Evolutionary conservation across 2,113 vertebrate genomes (phyloP).

Genomic region (Riparia riparia): DNA sequence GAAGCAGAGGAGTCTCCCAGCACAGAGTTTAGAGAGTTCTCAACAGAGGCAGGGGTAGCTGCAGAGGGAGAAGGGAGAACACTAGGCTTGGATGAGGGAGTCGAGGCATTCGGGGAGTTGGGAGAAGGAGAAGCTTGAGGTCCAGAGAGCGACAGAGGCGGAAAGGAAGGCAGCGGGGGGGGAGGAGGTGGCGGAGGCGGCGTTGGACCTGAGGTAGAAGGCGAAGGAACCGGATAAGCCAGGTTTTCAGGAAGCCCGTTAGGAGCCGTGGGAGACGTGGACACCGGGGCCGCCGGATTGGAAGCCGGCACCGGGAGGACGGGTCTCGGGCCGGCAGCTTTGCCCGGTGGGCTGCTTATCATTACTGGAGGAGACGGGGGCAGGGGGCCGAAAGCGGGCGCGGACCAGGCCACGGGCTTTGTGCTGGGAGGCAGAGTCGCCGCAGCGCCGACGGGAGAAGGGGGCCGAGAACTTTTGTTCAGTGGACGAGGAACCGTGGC

Average conservation of each 20-base stretch:
- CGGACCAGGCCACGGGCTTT: slow-evolving; percentile 88
- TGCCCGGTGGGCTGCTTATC: slow-evolving; percentile 97
- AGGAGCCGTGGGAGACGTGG: slow-evolving; percentile 82
- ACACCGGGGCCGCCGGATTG: slow-evolving; percentile 85
- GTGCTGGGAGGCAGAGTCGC: slow-evolving; percentile 74
- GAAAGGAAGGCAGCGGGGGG: slow-evolving; percentile 81
- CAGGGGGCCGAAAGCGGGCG: slow-evolving; percentile 88
- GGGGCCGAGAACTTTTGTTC: slow-evolving; percentile 83
- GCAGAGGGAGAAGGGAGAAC: slow-evolving; percentile 98
- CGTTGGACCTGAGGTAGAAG: slow-evolving; percentile 80
- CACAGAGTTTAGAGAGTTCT: slow-evolving; percentile 88
- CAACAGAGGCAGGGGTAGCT: slow-evolving; percentile 90
- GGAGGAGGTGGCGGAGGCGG: slow-evolving; percentile 74
- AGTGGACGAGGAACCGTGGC: slow-evolving; percentile 89
- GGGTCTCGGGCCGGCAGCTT: slow-evolving; percentile 89
- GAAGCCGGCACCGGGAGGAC: slow-evolving; percentile 87
- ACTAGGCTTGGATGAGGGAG: slow-evolving; percentile 96
- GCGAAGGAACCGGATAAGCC: slow-evolving; percentile 73
- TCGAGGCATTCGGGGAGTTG: slow-evolving; percentile 79
- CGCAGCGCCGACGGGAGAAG: slow-evolving; percentile 80
- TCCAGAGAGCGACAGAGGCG: slow-evolving; percentile 80
- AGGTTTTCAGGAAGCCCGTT: slow-evolving; percentile 80
- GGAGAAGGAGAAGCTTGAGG: slow-evolving; percentile 81
- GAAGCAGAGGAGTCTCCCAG: slow-evolving; percentile 92
- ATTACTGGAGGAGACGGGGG: slow-evolving; percentile 95